These are phyloP conservation scores for Parambassis ranga DNA, from an alignment of 2,797 vertebrate species.

Conservation along the genomic window DNA sequence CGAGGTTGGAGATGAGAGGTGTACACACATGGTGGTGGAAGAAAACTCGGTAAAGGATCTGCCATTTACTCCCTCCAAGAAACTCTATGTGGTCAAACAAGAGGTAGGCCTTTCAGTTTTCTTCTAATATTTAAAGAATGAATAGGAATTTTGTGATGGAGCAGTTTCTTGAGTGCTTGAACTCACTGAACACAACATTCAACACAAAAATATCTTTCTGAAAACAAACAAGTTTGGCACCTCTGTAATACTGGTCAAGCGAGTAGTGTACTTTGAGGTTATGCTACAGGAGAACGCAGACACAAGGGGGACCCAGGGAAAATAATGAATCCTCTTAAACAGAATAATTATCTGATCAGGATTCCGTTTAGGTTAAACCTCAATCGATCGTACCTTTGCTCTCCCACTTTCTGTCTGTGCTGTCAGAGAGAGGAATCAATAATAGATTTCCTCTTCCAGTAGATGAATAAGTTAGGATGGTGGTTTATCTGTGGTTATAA, in stretches of 20 bases:
- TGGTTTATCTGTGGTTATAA: slow-evolving; percentile 28
- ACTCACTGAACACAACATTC: neutral
- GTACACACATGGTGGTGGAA: slow-evolving; percentile 96
- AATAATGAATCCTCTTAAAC: slow-evolving; percentile 15
- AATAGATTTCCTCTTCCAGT: slow-evolving; percentile 36
- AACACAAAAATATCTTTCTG: neutral
- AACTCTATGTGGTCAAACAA: slow-evolving; percentile 93
- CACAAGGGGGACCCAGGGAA: neutral
- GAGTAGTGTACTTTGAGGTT: neutral
- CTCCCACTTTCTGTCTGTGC: neutral
- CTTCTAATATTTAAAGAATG: no score
- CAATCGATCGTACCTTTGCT: slow-evolving; percentile 10
- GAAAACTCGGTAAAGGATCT: slow-evolving; percentile 93
- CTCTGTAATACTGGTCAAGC: neutral
- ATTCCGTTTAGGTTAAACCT: slow-evolving; percentile 30
- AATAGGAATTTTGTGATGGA: no score
- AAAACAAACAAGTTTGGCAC: neutral
- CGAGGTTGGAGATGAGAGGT: slow-evolving; percentile 88
- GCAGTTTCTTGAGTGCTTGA: neutral
- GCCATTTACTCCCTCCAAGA: slow-evolving; percentile 85
- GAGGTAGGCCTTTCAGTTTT: slow-evolving; percentile 87
- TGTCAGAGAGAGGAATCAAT: slow-evolving; percentile 40
- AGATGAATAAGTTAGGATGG: slow-evolving; percentile 27
- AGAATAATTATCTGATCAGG: slow-evolving; percentile 27
- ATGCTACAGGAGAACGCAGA: neutral